phyloP scores from a whole-genome alignment of 2,888 invertebrate genomes.

The Sclerodermus sp. region DNA sequence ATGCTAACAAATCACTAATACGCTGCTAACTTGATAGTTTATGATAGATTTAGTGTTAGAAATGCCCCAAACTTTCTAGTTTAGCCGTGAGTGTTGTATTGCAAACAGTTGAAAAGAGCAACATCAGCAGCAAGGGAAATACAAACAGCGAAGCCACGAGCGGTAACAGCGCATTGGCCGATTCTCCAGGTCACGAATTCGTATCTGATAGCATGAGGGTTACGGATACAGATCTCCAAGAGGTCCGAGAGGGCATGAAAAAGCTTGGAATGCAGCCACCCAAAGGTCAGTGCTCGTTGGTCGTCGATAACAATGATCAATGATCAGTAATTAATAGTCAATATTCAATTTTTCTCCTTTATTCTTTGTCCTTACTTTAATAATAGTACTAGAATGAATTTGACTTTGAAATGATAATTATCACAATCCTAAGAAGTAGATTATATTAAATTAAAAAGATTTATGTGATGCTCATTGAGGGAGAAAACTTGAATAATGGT shows the following conservation, averaged over 20 bases:
- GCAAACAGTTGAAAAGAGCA: constrained; percentile 45
- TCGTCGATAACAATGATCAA: constrained; percentile 20
- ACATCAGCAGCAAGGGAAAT: constrained; percentile 33
- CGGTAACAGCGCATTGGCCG: constrained; percentile 27
- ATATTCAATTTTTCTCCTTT: no score
- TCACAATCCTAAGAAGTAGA: no score
- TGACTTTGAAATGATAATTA: no score
- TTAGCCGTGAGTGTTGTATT: constrained; percentile 47
- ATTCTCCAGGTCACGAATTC: constrained; percentile 67
- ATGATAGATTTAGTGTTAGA: no score
- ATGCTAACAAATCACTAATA: no score
- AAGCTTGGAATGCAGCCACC: constrained; percentile 68
- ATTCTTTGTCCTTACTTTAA: no score
- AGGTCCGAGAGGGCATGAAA: constrained; percentile 76
- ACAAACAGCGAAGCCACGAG: constrained; percentile 18
- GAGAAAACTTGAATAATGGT: no score
- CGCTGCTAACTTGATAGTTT: no score
- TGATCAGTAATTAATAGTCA: no score
- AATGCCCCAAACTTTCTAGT: constrained; percentile 27
- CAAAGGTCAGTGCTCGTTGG: constrained; percentile 61
- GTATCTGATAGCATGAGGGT: constrained; percentile 75
- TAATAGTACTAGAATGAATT: no score
- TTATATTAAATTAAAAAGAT: no score
- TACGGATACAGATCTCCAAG: constrained; percentile 68
- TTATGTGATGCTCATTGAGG: no score